Base-by-base conservation (phyloP, 2,888 invertebrate species). In the Pollenia labialis region DNA sequence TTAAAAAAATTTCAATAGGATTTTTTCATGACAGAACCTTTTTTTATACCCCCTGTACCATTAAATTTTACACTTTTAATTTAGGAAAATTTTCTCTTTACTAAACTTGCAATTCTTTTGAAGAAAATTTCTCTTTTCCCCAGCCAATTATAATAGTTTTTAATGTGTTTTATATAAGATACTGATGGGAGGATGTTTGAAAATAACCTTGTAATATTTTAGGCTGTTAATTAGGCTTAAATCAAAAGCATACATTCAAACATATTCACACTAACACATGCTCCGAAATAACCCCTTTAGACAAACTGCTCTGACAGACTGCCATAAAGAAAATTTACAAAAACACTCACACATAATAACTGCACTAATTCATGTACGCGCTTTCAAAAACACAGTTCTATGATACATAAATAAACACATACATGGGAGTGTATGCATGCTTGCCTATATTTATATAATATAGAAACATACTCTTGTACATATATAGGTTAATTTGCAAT, bases 211-310 rank as follows among this genome's bases (percentile, higher is more conserved):
- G 48, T 54, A 46, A 42, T 56, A 56, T 60, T 64, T 46, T 14
- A 32, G n/a, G 10, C 40, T 72, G 72, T 40, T 81, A 72, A 81
- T 81, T 64, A 71, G 62, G 46, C 71, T 46, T 62, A 23, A 80
- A 71, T 80, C 14, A 50, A 69, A 58, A 44, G 48, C 60, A 62
- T n/a, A 54, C 42, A 75, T 40, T 10, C 60, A 54, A 4, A 46
- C 42, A 75, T 40, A 6, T 23, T 4, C 18, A 54, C 46, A 68
- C 18, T 14, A 11, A 58, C n/a, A 50, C 44, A n/a, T 11, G 44
- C 48, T 18, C 7, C 6, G 32, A 56, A n/a, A 40, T 42, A 40
- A 69, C 0, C 23, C 69, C 79, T 52, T 52, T 16, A 52, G 62
- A 62, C 62, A 64, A 14, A 16, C 6, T 48, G 42, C 10, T 32